phyloP scores from a whole-genome alignment of 2,797 vertebrate species.

The Sus cebifrons region DNA sequence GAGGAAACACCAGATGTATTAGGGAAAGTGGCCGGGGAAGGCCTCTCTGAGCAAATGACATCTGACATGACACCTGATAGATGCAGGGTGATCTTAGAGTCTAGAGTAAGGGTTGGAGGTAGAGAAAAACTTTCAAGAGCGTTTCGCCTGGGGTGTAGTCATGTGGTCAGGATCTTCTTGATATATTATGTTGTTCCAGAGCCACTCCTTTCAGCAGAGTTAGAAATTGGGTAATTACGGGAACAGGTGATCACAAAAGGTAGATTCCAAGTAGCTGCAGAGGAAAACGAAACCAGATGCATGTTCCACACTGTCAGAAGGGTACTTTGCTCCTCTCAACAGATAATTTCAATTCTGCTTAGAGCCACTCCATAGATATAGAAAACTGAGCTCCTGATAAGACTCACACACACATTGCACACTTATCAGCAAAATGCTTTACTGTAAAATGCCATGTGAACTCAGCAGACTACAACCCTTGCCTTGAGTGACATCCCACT shows the following conservation, averaged over 20 bases:
- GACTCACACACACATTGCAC: neutral
- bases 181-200: neutral
- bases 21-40: neutral
- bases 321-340: neutral
- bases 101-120: neutral
- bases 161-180: neutral
- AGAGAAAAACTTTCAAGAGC: neutral
- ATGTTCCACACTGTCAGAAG: neutral
- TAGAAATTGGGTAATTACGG: neutral
- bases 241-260: neutral
- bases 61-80: neutral
- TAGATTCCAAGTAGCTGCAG: neutral
- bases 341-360: neutral
- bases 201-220: neutral
- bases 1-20: neutral
- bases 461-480: neutral
- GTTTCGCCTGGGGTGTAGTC: neutral
- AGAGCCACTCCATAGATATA: slow-evolving; percentile 1
- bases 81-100: neutral
- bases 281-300: neutral
- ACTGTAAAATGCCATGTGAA: neutral
- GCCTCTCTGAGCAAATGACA: neutral
- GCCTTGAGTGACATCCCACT: neutral
- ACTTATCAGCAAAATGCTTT: neutral
- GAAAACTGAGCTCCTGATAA: neutral